Conservation (phyloP, 2,113 vertebrate species). For the Struthio camelus region DNA sequence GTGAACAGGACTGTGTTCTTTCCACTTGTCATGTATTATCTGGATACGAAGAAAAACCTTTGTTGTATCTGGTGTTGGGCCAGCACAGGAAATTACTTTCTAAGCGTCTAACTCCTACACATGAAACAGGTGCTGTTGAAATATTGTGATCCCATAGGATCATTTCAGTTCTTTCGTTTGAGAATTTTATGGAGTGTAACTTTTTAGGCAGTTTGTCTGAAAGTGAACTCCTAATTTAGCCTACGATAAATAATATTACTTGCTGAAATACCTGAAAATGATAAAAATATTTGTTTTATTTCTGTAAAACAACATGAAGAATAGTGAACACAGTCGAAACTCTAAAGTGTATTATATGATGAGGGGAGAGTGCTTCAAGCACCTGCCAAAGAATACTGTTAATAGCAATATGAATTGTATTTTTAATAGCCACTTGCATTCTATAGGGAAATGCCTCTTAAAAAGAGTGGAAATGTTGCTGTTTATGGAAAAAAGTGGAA, state of each 20-base stretch:
- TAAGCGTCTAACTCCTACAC: neutral
- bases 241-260: neutral
- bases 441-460: neutral
- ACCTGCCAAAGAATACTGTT: neutral
- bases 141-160: neutral
- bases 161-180: neutral
- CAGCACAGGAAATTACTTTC: neutral
- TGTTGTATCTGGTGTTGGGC: neutral
- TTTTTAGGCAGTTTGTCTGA: neutral
- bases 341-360: neutral
- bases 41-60: neutral
- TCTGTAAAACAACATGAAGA: neutral
- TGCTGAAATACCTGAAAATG: neutral
- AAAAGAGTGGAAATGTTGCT: neutral
- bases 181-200: neutral
- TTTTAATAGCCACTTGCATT: neutral
- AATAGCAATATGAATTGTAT: neutral
- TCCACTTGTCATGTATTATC: neutral
- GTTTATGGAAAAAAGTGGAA: neutral
- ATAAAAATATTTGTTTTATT: neutral
- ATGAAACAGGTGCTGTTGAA: neutral
- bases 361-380: neutral
- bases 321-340: neutral
- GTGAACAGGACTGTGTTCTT: neutral
- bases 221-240: neutral